Percentiles rank a stretch among this genome's conserved stretches.
phyloP scores from a whole-genome alignment of 2,797 vertebrate species.

The Oreonectes daqikongensis region DNA sequence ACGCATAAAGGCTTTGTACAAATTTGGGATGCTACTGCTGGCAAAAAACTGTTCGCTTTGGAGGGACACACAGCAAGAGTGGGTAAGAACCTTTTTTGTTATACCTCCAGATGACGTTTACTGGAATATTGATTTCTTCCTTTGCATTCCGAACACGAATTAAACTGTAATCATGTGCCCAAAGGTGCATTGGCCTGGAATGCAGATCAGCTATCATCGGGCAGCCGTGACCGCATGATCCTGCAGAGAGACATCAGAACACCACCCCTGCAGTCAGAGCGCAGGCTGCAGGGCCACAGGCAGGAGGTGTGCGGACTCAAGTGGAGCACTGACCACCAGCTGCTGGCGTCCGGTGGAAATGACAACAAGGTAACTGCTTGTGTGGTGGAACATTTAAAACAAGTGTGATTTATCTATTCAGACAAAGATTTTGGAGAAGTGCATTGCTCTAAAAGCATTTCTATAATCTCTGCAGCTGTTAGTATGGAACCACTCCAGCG shows the following conservation, averaged over 20 bases:
- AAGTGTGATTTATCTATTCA: background rate
- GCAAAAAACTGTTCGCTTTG: constrained; percentile 92
- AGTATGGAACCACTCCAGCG: constrained; percentile 97
- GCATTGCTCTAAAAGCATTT: background rate
- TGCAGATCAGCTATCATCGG: constrained; percentile 94
- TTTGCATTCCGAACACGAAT: background rate
- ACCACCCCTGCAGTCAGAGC: constrained; percentile 91
- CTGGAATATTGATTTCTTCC: too few species aligned
- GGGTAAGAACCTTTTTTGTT: constrained; percentile 77
- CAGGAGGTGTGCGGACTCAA: constrained; percentile 99
- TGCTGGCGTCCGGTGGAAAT: constrained; percentile 96
- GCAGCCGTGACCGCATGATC: constrained; percentile 95
- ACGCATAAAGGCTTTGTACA: constrained; percentile 89
- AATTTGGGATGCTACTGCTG: constrained; percentile 97
- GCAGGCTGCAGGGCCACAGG: constrained; percentile 95
- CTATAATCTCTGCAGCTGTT: constrained; percentile 77
- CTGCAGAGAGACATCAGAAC: constrained; percentile 94
- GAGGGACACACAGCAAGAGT: constrained; percentile 97
- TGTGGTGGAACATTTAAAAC: background rate
- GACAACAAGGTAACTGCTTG: constrained; percentile 89
- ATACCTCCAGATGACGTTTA: background rate
- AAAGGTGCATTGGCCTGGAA: constrained; percentile 97
- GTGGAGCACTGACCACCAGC: constrained; percentile 98
- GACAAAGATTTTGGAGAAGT: background rate
- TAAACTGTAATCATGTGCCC: background rate